Conservation (phyloP, 2,113 vertebrate species). For the Zosterops hypoxanthus region DNA sequence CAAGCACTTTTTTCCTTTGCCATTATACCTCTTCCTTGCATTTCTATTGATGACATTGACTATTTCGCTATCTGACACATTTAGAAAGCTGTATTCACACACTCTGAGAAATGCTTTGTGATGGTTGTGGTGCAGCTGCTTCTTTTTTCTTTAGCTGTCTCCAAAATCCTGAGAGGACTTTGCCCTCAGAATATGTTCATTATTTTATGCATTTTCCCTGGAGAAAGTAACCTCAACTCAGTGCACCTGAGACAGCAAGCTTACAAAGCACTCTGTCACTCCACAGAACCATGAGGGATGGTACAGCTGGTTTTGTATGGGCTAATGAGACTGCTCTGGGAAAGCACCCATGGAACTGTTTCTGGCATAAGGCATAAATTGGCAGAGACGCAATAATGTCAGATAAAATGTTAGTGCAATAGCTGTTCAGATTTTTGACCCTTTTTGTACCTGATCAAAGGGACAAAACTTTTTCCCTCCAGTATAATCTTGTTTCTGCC, state of each 20-base stretch:
- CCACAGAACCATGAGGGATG: neutral
- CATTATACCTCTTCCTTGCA: neutral
- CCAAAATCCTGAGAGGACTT: neutral
- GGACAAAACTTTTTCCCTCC: neutral
- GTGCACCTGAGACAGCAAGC: neutral
- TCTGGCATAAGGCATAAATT: neutral
- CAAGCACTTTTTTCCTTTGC: neutral
- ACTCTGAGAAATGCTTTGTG: neutral
- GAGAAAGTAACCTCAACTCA: neutral
- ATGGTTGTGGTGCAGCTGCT: neutral
- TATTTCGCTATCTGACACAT: neutral
- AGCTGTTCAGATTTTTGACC: neutral
- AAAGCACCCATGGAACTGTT: neutral
- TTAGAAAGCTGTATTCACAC: neutral
- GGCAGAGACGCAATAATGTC: neutral
- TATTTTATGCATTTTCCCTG: neutral
- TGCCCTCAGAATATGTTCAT: neutral
- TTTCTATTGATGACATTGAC: neutral
- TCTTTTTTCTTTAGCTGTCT: neutral
- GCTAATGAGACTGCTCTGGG: neutral
- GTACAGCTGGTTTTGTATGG: neutral
- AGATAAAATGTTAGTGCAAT: neutral
- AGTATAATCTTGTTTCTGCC: neutral
- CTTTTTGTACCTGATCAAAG: neutral
- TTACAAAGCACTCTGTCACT: neutral